phyloP scores from a whole-genome alignment of 2,888 invertebrate genomes.

The Incurvaria masculella region DNA sequence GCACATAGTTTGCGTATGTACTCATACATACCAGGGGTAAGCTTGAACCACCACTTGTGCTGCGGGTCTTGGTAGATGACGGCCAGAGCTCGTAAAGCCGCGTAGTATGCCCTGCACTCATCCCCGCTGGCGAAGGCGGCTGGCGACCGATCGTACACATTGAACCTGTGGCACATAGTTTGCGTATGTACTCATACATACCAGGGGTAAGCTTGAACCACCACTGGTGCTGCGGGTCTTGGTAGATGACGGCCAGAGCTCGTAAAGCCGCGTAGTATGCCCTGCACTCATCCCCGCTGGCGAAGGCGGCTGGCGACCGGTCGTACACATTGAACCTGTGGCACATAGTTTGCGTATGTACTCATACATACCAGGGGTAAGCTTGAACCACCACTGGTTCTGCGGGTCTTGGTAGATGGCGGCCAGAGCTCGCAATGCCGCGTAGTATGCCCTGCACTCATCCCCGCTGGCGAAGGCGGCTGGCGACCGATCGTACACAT shows the following conservation, averaged over 20 bases:
- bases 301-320: conserved; percentile 60
- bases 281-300: too few species aligned
- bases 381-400: conserved; percentile 58
- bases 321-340: conserved; percentile 71
- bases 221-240: conserved; percentile 51
- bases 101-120: conserved; percentile 62
- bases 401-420: conserved; percentile 45
- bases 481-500: conserved; percentile 70
- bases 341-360: too few species aligned
- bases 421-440: conserved; percentile 51
- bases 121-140: conserved; percentile 52
- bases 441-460: conserved; percentile 62
- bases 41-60: conserved; percentile 58
- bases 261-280: conserved; percentile 62
- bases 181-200: too few species aligned
- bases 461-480: conserved; percentile 52
- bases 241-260: conserved; percentile 49
- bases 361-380: conserved; percentile 55
- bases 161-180: conserved; percentile 63
- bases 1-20: too few species aligned
- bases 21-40: conserved; percentile 55
- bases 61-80: conserved; percentile 45
- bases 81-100: conserved; percentile 51
- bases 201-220: conserved; percentile 60
- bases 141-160: conserved; percentile 70